Conservation (phyloP, 1,140 invertebrate genomes). For the Tetramorium alpestre region DNA sequence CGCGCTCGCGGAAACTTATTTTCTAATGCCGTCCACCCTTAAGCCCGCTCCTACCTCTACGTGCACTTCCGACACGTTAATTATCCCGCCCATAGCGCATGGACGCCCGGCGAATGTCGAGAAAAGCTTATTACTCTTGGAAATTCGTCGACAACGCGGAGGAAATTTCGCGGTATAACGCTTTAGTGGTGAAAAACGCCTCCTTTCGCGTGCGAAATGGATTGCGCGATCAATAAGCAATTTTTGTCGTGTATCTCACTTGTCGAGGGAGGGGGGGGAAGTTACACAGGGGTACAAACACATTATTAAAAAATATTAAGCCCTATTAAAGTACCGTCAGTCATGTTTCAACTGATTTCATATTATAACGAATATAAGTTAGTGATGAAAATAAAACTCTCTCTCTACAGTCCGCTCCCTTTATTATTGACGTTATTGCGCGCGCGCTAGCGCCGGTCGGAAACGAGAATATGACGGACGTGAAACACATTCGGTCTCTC, state of each 20-base stretch:
- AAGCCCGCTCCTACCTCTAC: background rate
- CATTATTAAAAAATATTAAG: background rate
- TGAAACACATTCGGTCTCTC: slow-evolving; percentile 34
- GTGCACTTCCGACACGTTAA: slow-evolving; percentile 48
- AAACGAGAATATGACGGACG: slow-evolving; percentile 11
- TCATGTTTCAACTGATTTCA: background rate
- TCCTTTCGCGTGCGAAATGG: background rate
- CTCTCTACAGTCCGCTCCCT: background rate
- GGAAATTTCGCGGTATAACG: slow-evolving; percentile 11
- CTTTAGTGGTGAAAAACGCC: background rate
- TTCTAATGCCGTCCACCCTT: slow-evolving; percentile 52
- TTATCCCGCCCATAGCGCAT: slow-evolving; percentile 19
- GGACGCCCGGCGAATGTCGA: background rate
- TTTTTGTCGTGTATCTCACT: background rate
- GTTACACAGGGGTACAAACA: no score
- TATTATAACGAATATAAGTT: background rate
- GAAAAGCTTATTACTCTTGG: slow-evolving; percentile 43
- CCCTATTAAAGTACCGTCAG: background rate
- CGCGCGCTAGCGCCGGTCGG: background rate
- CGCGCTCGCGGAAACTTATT: slow-evolving; percentile 42
- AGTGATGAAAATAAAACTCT: background rate
- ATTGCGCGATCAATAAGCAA: slow-evolving; percentile 8
- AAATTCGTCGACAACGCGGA: slow-evolving; percentile 3
- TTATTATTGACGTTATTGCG: slow-evolving; percentile 27
- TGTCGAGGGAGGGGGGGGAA: no score